phyloP scores from a whole-genome alignment of 2,888 invertebrate species.

The Fragum sueziense region DNA sequence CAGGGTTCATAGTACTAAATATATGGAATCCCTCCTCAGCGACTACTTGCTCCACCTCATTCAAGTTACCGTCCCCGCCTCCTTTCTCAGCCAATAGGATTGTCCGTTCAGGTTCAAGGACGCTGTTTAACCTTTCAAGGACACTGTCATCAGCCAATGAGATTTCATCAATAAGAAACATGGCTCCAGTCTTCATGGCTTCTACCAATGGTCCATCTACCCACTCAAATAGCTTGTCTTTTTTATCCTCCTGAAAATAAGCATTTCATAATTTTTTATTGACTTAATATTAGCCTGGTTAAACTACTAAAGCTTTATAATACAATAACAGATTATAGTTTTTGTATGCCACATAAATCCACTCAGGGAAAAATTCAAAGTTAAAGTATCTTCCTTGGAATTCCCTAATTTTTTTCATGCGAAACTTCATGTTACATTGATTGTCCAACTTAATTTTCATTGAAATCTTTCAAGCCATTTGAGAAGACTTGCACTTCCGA shows the following conservation, averaged over 20 bases:
- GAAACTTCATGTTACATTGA: too few relatives aligned
- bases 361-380: too few relatives aligned
- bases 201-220: conserved; percentile 96
- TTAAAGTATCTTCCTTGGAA: too few relatives aligned
- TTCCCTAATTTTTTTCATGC: too few relatives aligned
- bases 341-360: too few relatives aligned
- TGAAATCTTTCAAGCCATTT: too few relatives aligned
- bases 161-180: conserved; percentile 99
- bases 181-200: conserved; percentile 93
- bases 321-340: too few relatives aligned
- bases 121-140: conserved; percentile 96
- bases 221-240: conserved; percentile 93
- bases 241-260: conserved; percentile 48
- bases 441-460: too few relatives aligned
- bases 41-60: conserved; percentile 76
- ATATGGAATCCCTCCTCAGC: conserved; percentile 91
- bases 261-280: too few relatives aligned
- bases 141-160: conserved; percentile 99
- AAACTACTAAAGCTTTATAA: too few relatives aligned
- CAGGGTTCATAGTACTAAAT: conserved; percentile 99
- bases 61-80: conserved; percentile 82
- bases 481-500: too few relatives aligned
- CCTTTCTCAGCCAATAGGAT: conserved; percentile 94
- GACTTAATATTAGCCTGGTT: too few relatives aligned
- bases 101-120: conserved; percentile 95